Evolutionary conservation across 2,113 vertebrate genomes (phyloP).

Genomic region (Phaethon lepturus): DNA sequence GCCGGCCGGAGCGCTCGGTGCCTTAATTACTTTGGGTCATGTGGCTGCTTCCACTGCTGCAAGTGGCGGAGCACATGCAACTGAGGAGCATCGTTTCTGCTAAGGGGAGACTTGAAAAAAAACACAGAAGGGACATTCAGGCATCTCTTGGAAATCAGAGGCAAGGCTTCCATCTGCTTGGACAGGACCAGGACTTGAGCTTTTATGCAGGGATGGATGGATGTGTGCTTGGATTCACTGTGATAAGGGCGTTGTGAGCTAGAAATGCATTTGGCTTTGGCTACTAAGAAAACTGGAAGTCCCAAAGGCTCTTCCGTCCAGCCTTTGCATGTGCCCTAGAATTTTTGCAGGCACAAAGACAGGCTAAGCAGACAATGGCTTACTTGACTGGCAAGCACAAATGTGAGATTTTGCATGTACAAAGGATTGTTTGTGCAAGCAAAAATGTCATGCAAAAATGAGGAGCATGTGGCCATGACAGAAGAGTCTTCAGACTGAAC

Average conservation of each 20-base stretch:
- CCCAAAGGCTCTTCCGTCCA: constrained; percentile 37
- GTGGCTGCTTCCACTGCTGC: constrained; percentile 42
- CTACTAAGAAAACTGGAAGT: neutral
- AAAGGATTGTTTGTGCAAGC: constrained; percentile 51
- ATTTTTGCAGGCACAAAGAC: constrained; percentile 45
- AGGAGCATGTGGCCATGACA: constrained; percentile 35
- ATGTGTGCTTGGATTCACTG: neutral
- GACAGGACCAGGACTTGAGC: neutral
- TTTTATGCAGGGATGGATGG: neutral
- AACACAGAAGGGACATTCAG: neutral
- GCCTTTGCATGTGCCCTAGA: constrained; percentile 57
- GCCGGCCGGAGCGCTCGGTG: neutral
- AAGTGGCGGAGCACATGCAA: constrained; percentile 23
- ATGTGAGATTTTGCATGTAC: constrained; percentile 13
- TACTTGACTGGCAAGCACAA: constrained; percentile 58
- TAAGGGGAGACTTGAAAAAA: neutral
- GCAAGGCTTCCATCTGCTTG: neutral
- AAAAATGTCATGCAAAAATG: constrained; percentile 44
- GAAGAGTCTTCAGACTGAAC: constrained; percentile 1
- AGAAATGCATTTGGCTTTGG: neutral
- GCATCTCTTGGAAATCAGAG: neutral
- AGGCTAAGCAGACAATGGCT: constrained; percentile 11
- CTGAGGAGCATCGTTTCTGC: neutral
- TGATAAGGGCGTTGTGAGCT: neutral
- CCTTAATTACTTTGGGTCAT: constrained; percentile 68